These are phyloP conservation scores for Athalia circularis DNA, from an alignment of 2,888 invertebrate species.

Conservation along the genomic window DNA sequence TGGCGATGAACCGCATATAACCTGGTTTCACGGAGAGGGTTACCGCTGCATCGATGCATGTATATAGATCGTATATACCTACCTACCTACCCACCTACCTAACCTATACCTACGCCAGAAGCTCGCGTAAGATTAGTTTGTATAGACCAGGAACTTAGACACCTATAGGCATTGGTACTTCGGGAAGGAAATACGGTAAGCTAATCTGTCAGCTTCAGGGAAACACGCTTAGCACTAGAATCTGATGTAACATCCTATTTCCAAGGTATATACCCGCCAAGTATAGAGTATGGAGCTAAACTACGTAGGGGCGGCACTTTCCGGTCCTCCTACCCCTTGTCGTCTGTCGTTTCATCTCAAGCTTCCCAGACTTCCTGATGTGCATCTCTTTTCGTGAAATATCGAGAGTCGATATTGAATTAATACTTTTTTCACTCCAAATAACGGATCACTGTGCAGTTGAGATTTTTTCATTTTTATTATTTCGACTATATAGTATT, in stretches of 20 bases:
- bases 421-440: constrained; percentile 1
- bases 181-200: constrained; percentile 38
- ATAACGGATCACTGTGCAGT: background rate
- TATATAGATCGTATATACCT: background rate
- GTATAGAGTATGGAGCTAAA: constrained; percentile 12
- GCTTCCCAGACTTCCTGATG: constrained; percentile 28
- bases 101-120: background rate
- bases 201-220: constrained; percentile 45
- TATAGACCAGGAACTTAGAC: background rate
- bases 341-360: constrained; percentile 27
- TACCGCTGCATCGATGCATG: constrained; percentile 12
- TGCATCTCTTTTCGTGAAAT: constrained; percentile 26
- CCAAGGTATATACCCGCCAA: constrained; percentile 12
- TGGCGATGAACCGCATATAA: constrained; percentile 27
- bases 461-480: background rate
- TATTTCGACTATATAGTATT: background rate
- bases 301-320: background rate
- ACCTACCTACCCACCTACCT: background rate
- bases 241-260: constrained; percentile 20
- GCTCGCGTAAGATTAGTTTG: constrained; percentile 6
- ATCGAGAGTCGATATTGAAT: background rate
- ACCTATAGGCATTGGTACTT: constrained; percentile 27
- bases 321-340: background rate
- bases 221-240: constrained; percentile 42
- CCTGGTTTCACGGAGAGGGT: constrained; percentile 13